Percentiles rank a stretch among this genome's conserved stretches.
phyloP scores from a whole-genome alignment of 1,140 invertebrate species.

The Procambarus virginalis region DNA sequence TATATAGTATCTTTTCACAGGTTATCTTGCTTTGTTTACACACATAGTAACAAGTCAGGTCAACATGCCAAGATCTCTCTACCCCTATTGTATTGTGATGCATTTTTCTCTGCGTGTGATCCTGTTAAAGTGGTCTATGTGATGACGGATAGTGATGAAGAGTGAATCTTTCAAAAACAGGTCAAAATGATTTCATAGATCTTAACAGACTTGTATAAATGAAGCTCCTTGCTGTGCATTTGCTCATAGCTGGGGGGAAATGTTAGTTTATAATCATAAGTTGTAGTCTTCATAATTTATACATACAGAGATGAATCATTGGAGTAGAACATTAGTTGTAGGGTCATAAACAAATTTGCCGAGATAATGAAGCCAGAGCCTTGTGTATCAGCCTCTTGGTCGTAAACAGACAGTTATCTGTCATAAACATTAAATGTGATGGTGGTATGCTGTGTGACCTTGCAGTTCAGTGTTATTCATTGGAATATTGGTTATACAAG shows the following conservation, averaged over 20 bases:
- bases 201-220: conserved; percentile 66
- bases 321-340: conserved; percentile 67
- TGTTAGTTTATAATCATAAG: conserved; percentile 67
- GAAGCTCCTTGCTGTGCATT: conserved; percentile 65
- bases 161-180: conserved; percentile 64
- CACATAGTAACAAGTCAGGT: not conserved
- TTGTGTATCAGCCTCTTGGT: conserved; percentile 50
- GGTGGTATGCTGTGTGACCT: conserved; percentile 24
- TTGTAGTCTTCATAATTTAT: conserved; percentile 68
- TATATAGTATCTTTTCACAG: not conserved
- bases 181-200: conserved; percentile 68
- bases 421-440: not conserved
- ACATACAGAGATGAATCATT: conserved; percentile 67
- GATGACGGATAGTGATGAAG: conserved; percentile 63
- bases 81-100: conserved; percentile 65
- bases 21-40: not conserved
- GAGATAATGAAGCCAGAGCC: conserved; percentile 58
- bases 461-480: conserved; percentile 23
- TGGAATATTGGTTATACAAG: conserved; percentile 24
- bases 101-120: conserved; percentile 66
- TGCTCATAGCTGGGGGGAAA: conserved; percentile 65
- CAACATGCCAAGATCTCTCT: conserved; percentile 55
- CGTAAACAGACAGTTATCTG: conserved; percentile 6
- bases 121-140: conserved; percentile 59
- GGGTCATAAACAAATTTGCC: conserved; percentile 61